Percentiles rank a stretch among this genome's conserved stretches.
Evolutionary conservation across 2,888 invertebrate species (phyloP).

Genomic region (Ophioninae sp.): DNA sequence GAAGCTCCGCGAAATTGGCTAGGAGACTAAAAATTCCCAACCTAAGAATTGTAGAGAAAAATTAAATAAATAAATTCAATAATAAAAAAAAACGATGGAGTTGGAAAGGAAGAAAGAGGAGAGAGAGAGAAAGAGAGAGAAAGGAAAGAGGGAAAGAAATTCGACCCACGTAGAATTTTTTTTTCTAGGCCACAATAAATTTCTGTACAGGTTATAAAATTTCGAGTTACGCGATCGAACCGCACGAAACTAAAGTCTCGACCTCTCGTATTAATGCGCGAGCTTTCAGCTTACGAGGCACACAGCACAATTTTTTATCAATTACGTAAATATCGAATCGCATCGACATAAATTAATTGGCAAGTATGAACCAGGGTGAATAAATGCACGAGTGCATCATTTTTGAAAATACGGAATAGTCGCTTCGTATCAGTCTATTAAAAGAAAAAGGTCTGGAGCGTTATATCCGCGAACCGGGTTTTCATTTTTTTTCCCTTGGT

Average conservation of each 20-base stretch:
- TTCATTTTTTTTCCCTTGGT: conserved; percentile 49
- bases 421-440: neutral
- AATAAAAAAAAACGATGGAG: conserved; percentile 12
- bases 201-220: conserved; percentile 7
- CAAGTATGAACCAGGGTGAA: conserved; percentile 61
- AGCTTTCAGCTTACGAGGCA: conserved; percentile 64
- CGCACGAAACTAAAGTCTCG: conserved; percentile 64
- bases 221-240: conserved; percentile 56
- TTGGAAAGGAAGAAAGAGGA: neutral
- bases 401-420: conserved; percentile 11
- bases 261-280: conserved; percentile 65
- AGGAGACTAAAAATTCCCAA: conserved; percentile 29
- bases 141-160: neutral
- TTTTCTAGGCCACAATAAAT: neutral
- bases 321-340: conserved; percentile 45
- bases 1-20: conserved; percentile 49
- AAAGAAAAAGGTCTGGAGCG: neutral
- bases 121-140: neutral
- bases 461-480: neutral
- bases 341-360: conserved; percentile 58
- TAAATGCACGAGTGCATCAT: neutral
- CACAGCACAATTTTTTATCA: conserved; percentile 59
- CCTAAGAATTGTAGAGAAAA: neutral
- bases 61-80: conserved; percentile 1
- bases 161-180: neutral